Conservation (phyloP, 2,888 invertebrate genomes). For the Phlogophora meticulosa region DNA sequence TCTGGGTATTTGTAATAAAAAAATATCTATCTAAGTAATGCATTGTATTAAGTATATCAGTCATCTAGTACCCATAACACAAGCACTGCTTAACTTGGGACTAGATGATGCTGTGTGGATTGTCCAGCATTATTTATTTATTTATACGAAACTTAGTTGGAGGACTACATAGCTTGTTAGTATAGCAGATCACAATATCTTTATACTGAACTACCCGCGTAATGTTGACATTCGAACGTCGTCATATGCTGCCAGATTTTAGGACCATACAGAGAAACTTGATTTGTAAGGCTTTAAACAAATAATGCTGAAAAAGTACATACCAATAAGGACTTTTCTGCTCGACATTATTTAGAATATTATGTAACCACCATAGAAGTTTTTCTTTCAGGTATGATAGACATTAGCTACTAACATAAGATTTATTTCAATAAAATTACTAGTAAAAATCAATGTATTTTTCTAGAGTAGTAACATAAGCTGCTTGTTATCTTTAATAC, state of each 20-base stretch:
- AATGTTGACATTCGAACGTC: not conserved
- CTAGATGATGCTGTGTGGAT: too few species aligned
- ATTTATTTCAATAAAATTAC: not conserved
- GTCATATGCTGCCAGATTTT: not conserved
- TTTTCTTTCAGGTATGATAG: not conserved
- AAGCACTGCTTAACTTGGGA: too few species aligned
- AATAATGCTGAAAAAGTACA: conserved; percentile 23
- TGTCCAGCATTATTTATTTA: too few species aligned
- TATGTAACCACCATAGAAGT: conserved; percentile 70
- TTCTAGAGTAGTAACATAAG: not conserved
- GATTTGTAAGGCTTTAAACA: not conserved
- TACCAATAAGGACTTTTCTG: conserved; percentile 80
- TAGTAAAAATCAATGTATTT: not conserved
- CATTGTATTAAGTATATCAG: too few species aligned
- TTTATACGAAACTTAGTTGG: too few species aligned
- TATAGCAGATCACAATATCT: too few species aligned
- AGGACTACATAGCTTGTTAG: too few species aligned
- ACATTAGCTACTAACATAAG: conserved; percentile 6
- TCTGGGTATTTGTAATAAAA: too few species aligned
- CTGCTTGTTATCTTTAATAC: not conserved
- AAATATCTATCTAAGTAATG: too few species aligned
- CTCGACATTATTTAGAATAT: conserved; percentile 76
- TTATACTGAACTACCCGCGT: not conserved
- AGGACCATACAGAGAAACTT: not conserved
- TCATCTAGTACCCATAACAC: too few species aligned